Evolutionary conservation across 2,113 vertebrate genomes (phyloP).

Genomic region (Lonchura striata): DNA sequence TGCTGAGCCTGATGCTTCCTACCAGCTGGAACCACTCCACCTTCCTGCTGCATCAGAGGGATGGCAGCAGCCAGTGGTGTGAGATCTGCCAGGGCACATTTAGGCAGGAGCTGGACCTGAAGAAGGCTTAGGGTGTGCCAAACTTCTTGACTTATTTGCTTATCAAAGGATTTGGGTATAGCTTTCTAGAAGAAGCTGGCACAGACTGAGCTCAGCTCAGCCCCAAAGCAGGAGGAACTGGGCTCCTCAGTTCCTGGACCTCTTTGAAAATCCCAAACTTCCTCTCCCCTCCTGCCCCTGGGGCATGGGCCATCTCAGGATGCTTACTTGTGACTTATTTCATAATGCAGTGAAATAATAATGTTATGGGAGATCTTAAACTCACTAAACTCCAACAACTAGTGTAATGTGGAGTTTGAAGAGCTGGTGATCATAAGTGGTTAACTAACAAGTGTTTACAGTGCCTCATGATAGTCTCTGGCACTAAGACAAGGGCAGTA

Average conservation of each 20-base stretch:
- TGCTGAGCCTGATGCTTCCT: neutral
- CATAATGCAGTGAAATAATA: neutral
- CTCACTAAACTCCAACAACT: neutral
- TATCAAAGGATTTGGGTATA: neutral
- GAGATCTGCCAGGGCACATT: neutral
- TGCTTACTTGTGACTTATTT: neutral
- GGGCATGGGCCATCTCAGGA: fast-evolving
- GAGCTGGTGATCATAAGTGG: neutral
- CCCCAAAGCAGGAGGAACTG: neutral
- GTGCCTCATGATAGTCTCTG: slow-evolving; percentile 19
- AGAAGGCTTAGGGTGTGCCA: neutral
- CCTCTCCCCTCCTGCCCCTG: neutral
- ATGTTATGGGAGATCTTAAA: neutral
- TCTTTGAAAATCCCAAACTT: neutral
- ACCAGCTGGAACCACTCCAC: neutral
- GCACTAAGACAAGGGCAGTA: slow-evolving; percentile 59
- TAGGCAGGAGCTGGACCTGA: neutral
- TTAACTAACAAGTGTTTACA: slow-evolving; percentile 55
- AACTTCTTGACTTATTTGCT: neutral
- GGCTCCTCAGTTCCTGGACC: neutral
- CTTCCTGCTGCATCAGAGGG: neutral
- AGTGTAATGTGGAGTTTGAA: neutral
- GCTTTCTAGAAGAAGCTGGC: neutral
- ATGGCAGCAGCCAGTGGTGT: neutral
- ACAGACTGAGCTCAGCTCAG: neutral